phyloP scores from a whole-genome alignment of 2,113 vertebrate species.

The Thymallus thymallus region DNA sequence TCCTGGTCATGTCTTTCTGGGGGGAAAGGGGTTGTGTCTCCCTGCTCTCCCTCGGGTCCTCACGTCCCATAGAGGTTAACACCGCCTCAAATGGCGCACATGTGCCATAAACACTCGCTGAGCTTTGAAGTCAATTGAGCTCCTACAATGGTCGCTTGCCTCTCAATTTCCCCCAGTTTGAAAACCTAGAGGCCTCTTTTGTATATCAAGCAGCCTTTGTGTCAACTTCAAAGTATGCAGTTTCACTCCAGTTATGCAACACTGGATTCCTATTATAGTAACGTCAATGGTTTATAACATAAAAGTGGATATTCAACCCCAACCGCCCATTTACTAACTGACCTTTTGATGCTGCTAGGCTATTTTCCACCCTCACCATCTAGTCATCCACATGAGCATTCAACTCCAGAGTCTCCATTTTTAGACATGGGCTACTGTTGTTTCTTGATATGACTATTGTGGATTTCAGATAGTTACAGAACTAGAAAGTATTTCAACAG shows the following conservation, averaged over 20 bases:
- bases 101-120: conserved; percentile 55
- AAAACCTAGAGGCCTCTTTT: conserved; percentile 63
- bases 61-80: conserved; percentile 14
- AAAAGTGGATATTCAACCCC: conserved; percentile 51
- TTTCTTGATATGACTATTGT: background rate
- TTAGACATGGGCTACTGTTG: background rate
- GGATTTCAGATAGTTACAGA: background rate
- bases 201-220: conserved; percentile 34
- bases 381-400: background rate
- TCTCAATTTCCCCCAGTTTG: conserved; percentile 49
- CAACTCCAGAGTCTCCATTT: background rate
- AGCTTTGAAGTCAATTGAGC: conserved; percentile 41
- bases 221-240: conserved; percentile 44
- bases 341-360: background rate
- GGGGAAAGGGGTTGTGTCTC: conserved; percentile 45
- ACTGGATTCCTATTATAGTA: conserved; percentile 43
- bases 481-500: background rate
- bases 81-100: conserved; percentile 51
- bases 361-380: conserved; percentile 12
- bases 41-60: conserved; percentile 61
- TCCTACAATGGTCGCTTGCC: conserved; percentile 37
- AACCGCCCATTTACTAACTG: background rate
- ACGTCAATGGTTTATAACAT: conserved; percentile 35
- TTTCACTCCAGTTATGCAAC: conserved; percentile 51
- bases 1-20: conserved; percentile 38